Evolutionary conservation across 2,888 invertebrate species (phyloP).

Genomic region (Drosophila falleni): DNA sequence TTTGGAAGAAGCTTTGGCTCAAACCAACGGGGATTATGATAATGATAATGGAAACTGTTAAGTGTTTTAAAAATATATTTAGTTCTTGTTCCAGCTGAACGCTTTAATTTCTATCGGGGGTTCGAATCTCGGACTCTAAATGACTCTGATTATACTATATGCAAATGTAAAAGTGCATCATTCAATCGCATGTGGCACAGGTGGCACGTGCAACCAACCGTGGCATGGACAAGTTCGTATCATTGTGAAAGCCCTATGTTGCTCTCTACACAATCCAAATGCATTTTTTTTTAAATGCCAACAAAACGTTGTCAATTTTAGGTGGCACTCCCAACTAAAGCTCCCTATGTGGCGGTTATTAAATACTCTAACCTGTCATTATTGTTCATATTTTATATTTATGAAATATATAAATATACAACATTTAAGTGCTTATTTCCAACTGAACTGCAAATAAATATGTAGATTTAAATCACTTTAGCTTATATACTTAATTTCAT

Average conservation of each 20-base stretch:
- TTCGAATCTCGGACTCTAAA: slow-evolving; percentile 3
- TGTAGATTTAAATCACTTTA: not conserved
- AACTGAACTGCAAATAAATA: not conserved
- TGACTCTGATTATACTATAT: slow-evolving; percentile 17
- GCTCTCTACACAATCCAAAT: slow-evolving; percentile 16
- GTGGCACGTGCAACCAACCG: slow-evolving; percentile 41
- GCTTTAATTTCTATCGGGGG: not conserved
- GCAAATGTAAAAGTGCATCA: slow-evolving; percentile 29
- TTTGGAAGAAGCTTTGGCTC: no score
- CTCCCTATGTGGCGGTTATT: not conserved
- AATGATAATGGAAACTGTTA: no score
- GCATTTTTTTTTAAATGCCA: slow-evolving; percentile 36
- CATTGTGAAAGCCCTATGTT: slow-evolving; percentile 29
- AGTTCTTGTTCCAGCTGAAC: slow-evolving; percentile 19
- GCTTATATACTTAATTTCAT: not conserved
- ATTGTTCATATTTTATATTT: not conserved
- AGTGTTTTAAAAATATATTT: not conserved
- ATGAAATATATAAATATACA: not conserved
- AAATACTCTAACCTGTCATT: slow-evolving; percentile 11
- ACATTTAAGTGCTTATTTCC: not conserved
- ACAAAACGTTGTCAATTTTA: slow-evolving; percentile 29
- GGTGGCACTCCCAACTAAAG: slow-evolving; percentile 21
- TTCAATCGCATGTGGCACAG: slow-evolving; percentile 13
- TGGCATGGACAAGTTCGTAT: slow-evolving; percentile 49
- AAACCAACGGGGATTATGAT: no score